phyloP scores from a whole-genome alignment of 1,140 invertebrate species.

The Leptoteleia sp. region DNA sequence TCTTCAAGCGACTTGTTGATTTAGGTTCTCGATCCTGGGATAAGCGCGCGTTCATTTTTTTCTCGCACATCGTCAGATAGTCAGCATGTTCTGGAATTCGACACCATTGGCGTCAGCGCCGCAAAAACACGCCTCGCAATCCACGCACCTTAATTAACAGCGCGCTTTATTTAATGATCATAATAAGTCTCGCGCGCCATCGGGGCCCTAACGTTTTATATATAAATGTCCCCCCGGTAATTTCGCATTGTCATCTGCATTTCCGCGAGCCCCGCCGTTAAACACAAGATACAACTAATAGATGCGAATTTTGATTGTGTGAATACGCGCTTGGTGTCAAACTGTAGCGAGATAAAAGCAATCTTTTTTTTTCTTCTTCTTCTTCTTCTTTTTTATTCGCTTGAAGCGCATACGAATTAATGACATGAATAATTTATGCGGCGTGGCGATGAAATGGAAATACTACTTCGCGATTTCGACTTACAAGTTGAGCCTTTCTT shows the following conservation, averaged over 20 bases:
- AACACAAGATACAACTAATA: conserved; percentile 25
- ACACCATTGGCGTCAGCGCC: conserved; percentile 53
- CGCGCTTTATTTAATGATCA: conserved; percentile 49
- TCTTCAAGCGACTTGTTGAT: conserved; percentile 68
- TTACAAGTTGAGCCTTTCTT: too few species aligned
- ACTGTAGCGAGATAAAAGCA: conserved; percentile 12
- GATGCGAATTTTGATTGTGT: conserved; percentile 25
- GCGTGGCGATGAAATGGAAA: conserved; percentile 8
- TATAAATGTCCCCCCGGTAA: conserved; percentile 15
- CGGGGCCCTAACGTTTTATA: conserved; percentile 9
- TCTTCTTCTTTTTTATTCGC: conserved; percentile 27
- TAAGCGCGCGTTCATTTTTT: conserved; percentile 68
- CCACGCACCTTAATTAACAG: conserved; percentile 57
- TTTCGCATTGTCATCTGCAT: conserved; percentile 31
- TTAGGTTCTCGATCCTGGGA: conserved; percentile 71
- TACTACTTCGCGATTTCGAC: not conserved
- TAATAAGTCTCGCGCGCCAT: conserved; percentile 31
- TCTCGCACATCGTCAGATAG: conserved; percentile 51
- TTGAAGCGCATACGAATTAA: conserved; percentile 15
- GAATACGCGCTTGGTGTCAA: not conserved
- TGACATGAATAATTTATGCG: conserved; percentile 27
- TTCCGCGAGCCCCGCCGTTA: too few species aligned
- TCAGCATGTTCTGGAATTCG: conserved; percentile 60
- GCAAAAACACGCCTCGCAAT: conserved; percentile 50
- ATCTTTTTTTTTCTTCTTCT: too few species aligned